Percentiles rank a stretch among this genome's conserved stretches.
phyloP scores from a whole-genome alignment of 2,797 vertebrate genomes.

The Kryptopterus vitreolus region DNA sequence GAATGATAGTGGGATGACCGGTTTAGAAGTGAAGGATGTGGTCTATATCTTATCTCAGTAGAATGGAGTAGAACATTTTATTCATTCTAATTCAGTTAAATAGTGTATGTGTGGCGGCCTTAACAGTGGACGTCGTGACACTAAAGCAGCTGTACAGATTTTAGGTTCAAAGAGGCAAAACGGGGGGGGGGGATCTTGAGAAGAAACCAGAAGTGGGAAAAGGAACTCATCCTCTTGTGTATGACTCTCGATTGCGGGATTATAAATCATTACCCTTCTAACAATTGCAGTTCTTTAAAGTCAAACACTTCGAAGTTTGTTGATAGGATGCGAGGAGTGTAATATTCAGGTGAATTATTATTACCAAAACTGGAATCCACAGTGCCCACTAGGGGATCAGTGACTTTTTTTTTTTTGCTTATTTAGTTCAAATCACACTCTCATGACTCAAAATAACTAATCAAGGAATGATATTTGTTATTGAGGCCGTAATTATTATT shows the following conservation, averaged over 20 bases:
- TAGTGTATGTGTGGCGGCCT: neutral
- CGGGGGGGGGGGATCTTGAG: too few species aligned
- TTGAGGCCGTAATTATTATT: neutral
- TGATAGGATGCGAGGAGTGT: neutral
- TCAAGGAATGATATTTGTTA: neutral
- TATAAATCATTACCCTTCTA: neutral
- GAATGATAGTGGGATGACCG: constrained; percentile 76
- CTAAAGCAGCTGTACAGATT: constrained; percentile 13
- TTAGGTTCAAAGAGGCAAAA: too few species aligned
- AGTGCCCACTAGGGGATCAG: neutral
- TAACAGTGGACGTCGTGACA: neutral
- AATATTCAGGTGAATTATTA: neutral
- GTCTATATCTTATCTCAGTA: constrained; percentile 48
- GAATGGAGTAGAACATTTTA: constrained; percentile 12
- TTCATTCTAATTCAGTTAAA: constrained; percentile 15
- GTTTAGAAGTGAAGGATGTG: constrained; percentile 72
- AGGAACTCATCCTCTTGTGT: neutral
- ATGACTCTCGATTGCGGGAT: neutral
- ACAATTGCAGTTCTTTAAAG: neutral
- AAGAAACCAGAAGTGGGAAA: neutral
- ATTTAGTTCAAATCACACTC: neutral
- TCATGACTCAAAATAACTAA: neutral
- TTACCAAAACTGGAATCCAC: neutral
- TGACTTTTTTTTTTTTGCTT: neutral
- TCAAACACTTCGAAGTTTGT: neutral